These are phyloP conservation scores for Phocoena phocoena DNA, from an alignment of 2,113 vertebrate genomes.

Conservation along the genomic window DNA sequence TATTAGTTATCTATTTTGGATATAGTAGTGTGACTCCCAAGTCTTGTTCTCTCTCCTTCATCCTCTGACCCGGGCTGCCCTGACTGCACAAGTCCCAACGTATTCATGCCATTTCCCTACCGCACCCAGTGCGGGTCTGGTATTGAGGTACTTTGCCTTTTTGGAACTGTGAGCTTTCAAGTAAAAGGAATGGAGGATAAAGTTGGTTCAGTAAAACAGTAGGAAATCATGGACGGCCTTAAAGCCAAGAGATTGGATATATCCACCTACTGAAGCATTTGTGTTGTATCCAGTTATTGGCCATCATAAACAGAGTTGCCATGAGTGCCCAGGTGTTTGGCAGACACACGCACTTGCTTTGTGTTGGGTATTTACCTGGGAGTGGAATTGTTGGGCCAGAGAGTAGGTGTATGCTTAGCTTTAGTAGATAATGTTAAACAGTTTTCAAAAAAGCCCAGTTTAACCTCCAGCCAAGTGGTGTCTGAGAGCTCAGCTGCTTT, in stretches of 20 bases:
- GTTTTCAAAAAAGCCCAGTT: not conserved
- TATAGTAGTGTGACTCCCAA: not conserved
- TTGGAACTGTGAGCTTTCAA: not conserved
- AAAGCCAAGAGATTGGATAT: not conserved
- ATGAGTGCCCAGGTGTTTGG: fast-evolving
- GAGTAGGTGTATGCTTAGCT: not conserved
- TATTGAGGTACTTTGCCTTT: not conserved
- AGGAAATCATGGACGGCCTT: not conserved
- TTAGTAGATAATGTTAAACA: not conserved
- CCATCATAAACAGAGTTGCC: not conserved
- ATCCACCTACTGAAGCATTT: not conserved
- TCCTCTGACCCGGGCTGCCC: not conserved
- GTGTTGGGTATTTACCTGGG: not conserved
- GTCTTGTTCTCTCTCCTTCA: not conserved
- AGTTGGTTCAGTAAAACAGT: not conserved
- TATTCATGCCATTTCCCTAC: fast-evolving
- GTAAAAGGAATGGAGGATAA: not conserved
- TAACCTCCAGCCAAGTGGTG: not conserved
- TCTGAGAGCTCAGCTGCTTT: not conserved
- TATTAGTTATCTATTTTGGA: not conserved
- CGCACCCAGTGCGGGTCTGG: fast-evolving
- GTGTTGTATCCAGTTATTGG: not conserved
- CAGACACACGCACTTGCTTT: not conserved
- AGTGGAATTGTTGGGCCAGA: not conserved
- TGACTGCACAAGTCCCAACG: fast-evolving